Evolutionary conservation across 2,888 invertebrate species (phyloP), one percentile per base, ranked within the genome.

Genomic region (Neoitamus cyanurus): DNA sequence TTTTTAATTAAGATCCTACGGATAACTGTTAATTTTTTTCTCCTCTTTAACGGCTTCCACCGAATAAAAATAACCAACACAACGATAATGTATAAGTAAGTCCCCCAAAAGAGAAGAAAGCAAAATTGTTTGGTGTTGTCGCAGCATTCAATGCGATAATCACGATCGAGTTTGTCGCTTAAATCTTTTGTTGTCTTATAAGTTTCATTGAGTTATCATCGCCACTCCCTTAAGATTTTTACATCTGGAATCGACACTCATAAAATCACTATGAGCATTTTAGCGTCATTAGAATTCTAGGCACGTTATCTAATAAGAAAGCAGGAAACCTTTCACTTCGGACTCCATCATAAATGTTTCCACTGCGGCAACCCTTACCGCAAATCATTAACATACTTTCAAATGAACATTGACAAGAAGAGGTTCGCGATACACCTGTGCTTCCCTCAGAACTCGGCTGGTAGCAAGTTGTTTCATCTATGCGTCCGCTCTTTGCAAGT

Each of bases 1-100:
- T 58, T 69, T 36, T 82, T 69, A 69, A 80, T 80, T 80, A 28
- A 82, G 69, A 20, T 69, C 34, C 69, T 58, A 37, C 36, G 68
- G 36, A 69, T 82, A 82, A 82, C 82, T 82, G 82, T 82, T 82
- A 82, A 82, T 36, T 69, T 69, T 80, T 30, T 69, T 69, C 82
- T 69, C 31, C 20, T 58, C 58, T 58, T 58, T 58, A 58, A 58
- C 58, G 58, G 58, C 58, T 58, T 25, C 58, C 15, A 58, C 25
- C 20, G 58, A 58, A 58, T 58, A 58, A 58, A 58, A 25, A 25
- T 82, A 25, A 82, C 69, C 31, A 58, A 31, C 25, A 58, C 58
- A 58, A 69, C 28, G 11, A 58, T 7, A 58, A 58, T 25, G 25
- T 0, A 25, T 7, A 58, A 20, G 58, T 58, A 58, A 25, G 20